Evolutionary conservation across 2,797 vertebrate genomes (phyloP).

Genomic region (Parauchenoglanis punctatus): DNA sequence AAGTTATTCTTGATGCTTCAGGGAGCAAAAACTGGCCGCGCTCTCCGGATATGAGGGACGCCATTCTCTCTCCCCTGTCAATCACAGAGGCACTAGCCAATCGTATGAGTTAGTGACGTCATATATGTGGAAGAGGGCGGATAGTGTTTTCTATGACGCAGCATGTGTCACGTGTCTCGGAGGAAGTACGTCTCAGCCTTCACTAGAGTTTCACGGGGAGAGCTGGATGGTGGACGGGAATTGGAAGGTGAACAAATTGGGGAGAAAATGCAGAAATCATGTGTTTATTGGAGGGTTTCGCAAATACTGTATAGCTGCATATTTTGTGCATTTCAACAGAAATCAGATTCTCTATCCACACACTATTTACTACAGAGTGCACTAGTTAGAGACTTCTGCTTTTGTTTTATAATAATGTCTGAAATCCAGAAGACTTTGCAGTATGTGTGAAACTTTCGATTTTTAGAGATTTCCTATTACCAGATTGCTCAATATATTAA

Average conservation of each 20-base stretch:
- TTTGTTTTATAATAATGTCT: not conserved
- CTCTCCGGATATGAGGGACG: not conserved
- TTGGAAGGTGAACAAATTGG: not conserved
- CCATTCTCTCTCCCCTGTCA: not conserved
- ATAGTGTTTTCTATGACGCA: not conserved
- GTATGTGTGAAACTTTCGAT: too few relatives aligned
- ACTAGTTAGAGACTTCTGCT: not conserved
- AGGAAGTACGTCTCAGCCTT: not conserved
- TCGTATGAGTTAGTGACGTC: not conserved
- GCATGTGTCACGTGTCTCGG: not conserved
- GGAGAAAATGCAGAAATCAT: not conserved
- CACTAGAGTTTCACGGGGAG: not conserved
- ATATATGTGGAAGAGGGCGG: not conserved
- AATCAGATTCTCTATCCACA: not conserved
- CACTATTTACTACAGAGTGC: not conserved
- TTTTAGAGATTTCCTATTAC: not conserved
- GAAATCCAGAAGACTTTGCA: not conserved
- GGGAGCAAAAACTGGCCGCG: not conserved
- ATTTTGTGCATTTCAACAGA: not conserved
- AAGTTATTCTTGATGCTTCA: not conserved
- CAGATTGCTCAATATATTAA: not conserved
- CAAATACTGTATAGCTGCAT: not conserved
- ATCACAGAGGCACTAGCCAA: not conserved
- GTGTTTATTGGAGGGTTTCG: not conserved
- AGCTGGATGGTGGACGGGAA: not conserved